Evolutionary conservation across 2,797 vertebrate genomes (phyloP), one percentile per base, ranked within the genome.

Genomic region (Hippopotamyrus pictus): DNA sequence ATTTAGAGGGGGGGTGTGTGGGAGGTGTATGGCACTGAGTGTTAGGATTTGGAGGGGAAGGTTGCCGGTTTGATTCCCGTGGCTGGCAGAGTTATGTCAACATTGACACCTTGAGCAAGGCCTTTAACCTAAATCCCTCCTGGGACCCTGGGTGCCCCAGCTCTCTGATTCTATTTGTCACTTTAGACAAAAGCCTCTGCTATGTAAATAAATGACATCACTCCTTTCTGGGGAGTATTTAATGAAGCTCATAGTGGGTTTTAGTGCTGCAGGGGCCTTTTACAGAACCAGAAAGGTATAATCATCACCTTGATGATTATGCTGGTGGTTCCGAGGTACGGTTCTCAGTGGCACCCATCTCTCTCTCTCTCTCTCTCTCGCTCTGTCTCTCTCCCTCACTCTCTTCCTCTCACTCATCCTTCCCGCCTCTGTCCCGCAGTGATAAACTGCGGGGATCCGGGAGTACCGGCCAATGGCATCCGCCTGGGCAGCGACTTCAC

Each of bases 391-490:
- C 5, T 62, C 54, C 0, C 53, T 62, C 29, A 1, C 53, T 19
- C 53, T 19, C 53, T 59, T 1, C 6, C 57, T 22, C 57, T 59
- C 57, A 19, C 17, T 29, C 5, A 9, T 12, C 44, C 11, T 51
- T 73, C 12, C 41, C 9, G 9, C 37, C 2, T 51, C 44, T 14
- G 4, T 73, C 62, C 50, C 44, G 2, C 93, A 99, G 99, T 99
- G 88, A 99, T 99, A 93, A 97, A 98, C 94, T 99, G 99, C 25
- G 98, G 97, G 0, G 98, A 99, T 93, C 98, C 99, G 0, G 99
- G 99, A 0, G 94, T 98, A 37, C 97, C 98, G 1, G 97, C 97
- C 90, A 99, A 98, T 3, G 98, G 98, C n/a, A 91, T 99, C 86
- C 93, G 97, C 11, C 88, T 98, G 90, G 98, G 98, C 91, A 96